A percentile compares a stretch with the other conserved stretches of the same genome.
Conservation (phyloP, 1,140 invertebrate genomes). For the Drosophila hydei region DNA sequence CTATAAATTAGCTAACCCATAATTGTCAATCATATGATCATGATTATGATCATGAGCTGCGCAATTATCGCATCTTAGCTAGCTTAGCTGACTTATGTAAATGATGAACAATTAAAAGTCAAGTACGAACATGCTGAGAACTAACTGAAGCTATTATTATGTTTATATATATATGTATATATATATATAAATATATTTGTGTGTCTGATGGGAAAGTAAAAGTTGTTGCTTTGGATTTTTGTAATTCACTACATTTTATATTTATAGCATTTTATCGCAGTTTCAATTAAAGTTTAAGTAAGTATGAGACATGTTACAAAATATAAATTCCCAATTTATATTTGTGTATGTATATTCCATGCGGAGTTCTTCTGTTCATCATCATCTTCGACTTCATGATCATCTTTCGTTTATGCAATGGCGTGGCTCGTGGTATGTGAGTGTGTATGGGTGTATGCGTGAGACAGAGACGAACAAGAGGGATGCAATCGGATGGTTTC, state of each 20-base stretch:
- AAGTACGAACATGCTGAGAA: too few species aligned
- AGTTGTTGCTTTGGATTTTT: conserved; percentile 58
- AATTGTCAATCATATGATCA: too few species aligned
- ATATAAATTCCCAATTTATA: conserved; percentile 65
- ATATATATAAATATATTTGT: background rate
- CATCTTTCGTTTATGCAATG: too few species aligned
- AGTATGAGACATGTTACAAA: conserved; percentile 69
- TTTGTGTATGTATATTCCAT: conserved; percentile 54
- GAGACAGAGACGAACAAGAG: conserved; percentile 49
- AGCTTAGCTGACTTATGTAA: too few species aligned
- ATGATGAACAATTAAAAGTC: too few species aligned
- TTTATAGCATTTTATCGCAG: conserved; percentile 79
- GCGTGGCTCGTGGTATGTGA: too few species aligned
- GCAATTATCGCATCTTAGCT: too few species aligned
- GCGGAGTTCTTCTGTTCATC: conserved; percentile 48
- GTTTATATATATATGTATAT: background rate
- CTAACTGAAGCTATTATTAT: too few species aligned
- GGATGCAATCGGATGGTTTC: conserved; percentile 15
- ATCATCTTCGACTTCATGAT: conserved; percentile 36
- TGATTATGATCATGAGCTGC: too few species aligned
- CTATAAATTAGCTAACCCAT: too few species aligned
- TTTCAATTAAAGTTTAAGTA: conserved; percentile 70
- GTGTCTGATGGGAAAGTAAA: background rate
- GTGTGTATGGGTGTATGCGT: conserved; percentile 25
- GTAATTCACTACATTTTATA: conserved; percentile 79